Percentiles rank a stretch among this genome's conserved stretches.
phyloP scores from a whole-genome alignment of 2,113 vertebrate genomes.

The Xiphophorus couchianus region DNA sequence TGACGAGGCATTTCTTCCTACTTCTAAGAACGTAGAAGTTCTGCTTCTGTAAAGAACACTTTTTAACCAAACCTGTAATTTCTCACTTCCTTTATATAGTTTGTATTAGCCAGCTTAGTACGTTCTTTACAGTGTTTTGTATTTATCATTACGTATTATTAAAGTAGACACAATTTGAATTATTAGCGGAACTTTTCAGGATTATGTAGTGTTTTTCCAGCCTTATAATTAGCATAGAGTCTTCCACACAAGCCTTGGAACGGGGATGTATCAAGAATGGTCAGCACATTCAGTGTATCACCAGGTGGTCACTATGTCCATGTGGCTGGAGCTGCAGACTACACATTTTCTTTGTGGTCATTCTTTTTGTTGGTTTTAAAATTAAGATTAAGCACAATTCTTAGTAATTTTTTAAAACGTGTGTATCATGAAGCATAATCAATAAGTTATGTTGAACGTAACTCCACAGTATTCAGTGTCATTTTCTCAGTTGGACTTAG shows the following conservation, averaged over 20 bases:
- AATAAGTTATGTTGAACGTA: background rate
- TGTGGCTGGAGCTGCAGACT: slow-evolving; percentile 8
- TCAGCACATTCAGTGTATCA: slow-evolving; percentile 24
- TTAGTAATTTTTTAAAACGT: slow-evolving; percentile 8
- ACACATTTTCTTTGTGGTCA: background rate
- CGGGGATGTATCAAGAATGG: slow-evolving; percentile 48
- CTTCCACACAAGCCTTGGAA: slow-evolving; percentile 68
- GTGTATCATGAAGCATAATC: background rate
- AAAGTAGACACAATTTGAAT: slow-evolving; percentile 56
- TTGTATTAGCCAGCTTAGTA: slow-evolving; percentile 65
- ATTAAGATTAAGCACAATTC: background rate
- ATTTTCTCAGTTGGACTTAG: background rate
- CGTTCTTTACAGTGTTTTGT: slow-evolving; percentile 61
- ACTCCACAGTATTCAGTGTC: background rate
- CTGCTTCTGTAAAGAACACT: slow-evolving; percentile 33
- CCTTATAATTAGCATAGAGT: slow-evolving; percentile 62
- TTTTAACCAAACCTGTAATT: slow-evolving; percentile 49
- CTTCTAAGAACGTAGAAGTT: slow-evolving; percentile 41
- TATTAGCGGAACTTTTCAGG: slow-evolving; percentile 62
- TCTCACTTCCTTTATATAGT: slow-evolving; percentile 54
- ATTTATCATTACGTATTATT: slow-evolving; percentile 59
- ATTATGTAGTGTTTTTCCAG: slow-evolving; percentile 60
- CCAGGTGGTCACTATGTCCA: slow-evolving; percentile 11
- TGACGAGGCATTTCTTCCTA: slow-evolving; percentile 42
- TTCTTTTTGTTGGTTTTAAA: slow-evolving; percentile 12